Evolutionary conservation across 2,113 vertebrate genomes (phyloP).

Genomic region (Ammodytes dubius): DNA sequence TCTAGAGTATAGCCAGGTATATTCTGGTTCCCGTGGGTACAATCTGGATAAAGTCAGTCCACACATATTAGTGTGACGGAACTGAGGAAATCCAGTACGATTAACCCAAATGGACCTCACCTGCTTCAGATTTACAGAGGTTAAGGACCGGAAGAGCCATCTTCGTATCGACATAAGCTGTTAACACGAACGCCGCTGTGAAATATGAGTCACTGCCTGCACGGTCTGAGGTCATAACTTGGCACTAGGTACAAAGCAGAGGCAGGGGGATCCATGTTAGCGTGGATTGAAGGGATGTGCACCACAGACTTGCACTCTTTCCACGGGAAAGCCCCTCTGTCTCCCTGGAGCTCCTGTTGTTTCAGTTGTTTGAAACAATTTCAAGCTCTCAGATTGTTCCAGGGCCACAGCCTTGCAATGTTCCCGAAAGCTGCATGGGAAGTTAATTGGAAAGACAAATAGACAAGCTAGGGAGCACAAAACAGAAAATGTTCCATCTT

Average conservation of each 20-base stretch:
- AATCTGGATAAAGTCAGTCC: neutral
- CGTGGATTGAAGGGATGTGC: conserved; percentile 37
- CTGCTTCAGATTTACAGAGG: conserved; percentile 43
- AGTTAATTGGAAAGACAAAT: conserved; percentile 30
- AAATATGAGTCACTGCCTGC: conserved; percentile 26
- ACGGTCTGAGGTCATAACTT: conserved; percentile 62
- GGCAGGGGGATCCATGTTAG: conserved; percentile 27
- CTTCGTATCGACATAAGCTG: conserved; percentile 24
- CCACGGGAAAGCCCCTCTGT: conserved; percentile 53
- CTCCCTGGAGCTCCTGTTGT: conserved; percentile 16
- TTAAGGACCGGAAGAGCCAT: conserved; percentile 23
- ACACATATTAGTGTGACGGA: conserved; percentile 6
- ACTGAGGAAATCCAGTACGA: conserved; percentile 20
- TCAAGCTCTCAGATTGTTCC: neutral
- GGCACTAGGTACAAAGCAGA: conserved; percentile 11
- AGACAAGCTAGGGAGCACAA: neutral
- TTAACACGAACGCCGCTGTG: conserved; percentile 24
- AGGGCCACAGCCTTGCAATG: neutral
- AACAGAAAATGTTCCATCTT: conserved; percentile 20
- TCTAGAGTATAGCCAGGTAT: conserved; percentile 21
- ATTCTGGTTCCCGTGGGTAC: conserved; percentile 36
- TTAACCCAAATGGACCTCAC: conserved; percentile 24
- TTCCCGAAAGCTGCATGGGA: conserved; percentile 1
- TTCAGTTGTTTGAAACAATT: conserved; percentile 13
- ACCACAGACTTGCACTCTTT: conserved; percentile 20